Evolutionary conservation across 2,888 invertebrate species (phyloP).

Genomic region (Ectemnius lituratus): DNA sequence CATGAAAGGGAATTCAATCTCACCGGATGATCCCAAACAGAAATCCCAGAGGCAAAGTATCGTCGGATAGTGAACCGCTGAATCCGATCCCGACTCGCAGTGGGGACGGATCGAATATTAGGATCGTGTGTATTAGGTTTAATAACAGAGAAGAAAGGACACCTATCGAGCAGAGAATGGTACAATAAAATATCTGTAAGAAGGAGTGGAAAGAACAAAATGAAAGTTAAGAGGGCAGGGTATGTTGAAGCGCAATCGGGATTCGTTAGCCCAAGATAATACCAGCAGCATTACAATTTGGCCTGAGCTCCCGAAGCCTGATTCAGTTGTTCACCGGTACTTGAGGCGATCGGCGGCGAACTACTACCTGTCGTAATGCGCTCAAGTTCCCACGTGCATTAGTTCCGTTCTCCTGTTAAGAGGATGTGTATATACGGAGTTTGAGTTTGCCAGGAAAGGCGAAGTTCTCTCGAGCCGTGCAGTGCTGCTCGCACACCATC

Average conservation of each 20-base stretch:
- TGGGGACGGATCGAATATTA: constrained; percentile 1
- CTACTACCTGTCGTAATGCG: constrained; percentile 53
- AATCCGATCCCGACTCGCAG: constrained; percentile 9
- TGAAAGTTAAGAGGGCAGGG: neutral
- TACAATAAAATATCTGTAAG: neutral
- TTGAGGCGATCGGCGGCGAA: constrained; percentile 40
- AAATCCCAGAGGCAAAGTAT: constrained; percentile 18
- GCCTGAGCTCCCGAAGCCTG: constrained; percentile 35
- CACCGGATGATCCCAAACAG: neutral
- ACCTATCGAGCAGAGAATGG: neutral
- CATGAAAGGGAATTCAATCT: constrained; percentile 10
- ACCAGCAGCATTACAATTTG: constrained; percentile 53
- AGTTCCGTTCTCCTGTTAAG: constrained; percentile 50
- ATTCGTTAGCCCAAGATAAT: constrained; percentile 49
- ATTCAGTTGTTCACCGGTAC: constrained; percentile 47
- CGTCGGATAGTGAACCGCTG: constrained; percentile 1
- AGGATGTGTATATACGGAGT: constrained; percentile 49
- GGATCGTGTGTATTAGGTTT: neutral
- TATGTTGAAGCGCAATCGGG: constrained; percentile 34
- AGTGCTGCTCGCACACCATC: neutral
- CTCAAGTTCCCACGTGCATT: constrained; percentile 61
- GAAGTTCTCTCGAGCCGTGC: neutral
- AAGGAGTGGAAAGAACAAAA: neutral
- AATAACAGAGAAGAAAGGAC: constrained; percentile 10
- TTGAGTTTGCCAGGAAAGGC: constrained; percentile 16